phyloP scores from a whole-genome alignment of 2,888 invertebrate genomes.

The Caenorhabditis drosophilae region DNA sequence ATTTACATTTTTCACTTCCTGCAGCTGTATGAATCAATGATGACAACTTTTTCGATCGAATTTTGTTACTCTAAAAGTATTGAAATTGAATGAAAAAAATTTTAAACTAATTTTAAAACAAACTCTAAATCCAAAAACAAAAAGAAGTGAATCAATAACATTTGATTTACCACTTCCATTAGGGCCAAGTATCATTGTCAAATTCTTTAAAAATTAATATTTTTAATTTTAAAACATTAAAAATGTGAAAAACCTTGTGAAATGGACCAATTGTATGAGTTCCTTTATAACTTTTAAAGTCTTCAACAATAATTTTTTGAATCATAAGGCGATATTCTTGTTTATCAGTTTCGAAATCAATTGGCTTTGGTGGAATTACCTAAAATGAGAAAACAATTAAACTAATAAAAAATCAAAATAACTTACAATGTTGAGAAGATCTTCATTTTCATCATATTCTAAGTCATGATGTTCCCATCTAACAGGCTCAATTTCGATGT shows the following conservation, averaged over 20 bases:
- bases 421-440: not conserved
- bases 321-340: conserved; percentile 83
- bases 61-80: conserved; percentile 78
- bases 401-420: not conserved
- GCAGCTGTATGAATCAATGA: conserved; percentile 87
- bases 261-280: conserved; percentile 86
- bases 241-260: conserved; percentile 79
- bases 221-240: not conserved
- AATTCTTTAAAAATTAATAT: conserved; percentile 78
- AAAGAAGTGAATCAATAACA: conserved; percentile 97
- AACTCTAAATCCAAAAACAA: conserved; percentile 90
- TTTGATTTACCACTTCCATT: conserved; percentile 99
- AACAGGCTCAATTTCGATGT: not conserved
- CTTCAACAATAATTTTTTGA: conserved; percentile 84
- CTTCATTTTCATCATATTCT: conserved; percentile 1
- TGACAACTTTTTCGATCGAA: conserved; percentile 87
- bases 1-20: conserved; percentile 76
- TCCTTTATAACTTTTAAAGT: conserved; percentile 95
- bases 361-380: conserved; percentile 30
- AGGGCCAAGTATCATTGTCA: conserved; percentile 94
- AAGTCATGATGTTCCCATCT: not conserved
- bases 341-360: conserved; percentile 74
- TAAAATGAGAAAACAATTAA: conserved; percentile 1
- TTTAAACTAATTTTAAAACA: too few relatives aligned
- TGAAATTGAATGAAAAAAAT: too few relatives aligned